Evolutionary conservation across 2,888 invertebrate species (phyloP).

Genomic region (Stenoptilia bipunctidactyla): DNA sequence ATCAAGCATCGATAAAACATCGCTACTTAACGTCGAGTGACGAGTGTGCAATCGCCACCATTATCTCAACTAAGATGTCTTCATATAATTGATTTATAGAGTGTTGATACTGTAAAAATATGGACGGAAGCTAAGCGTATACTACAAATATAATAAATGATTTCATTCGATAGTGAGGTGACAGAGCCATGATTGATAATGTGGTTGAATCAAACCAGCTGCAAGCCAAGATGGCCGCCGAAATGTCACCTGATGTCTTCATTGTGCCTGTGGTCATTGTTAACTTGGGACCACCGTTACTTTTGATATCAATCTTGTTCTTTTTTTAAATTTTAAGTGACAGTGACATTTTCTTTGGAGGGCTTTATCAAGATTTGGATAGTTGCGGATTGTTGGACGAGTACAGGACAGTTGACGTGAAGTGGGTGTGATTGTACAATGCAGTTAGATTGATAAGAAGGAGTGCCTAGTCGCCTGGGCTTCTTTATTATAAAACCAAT

Average conservation of each 20-base stretch:
- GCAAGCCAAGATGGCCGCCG: constrained; percentile 36
- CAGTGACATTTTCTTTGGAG: background rate
- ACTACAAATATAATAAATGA: constrained; percentile 54
- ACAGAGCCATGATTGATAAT: constrained; percentile 36
- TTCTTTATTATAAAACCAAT: too few species aligned
- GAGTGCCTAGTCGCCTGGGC: too few species aligned
- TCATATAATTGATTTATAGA: constrained; percentile 61
- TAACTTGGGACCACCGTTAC: background rate
- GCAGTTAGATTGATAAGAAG: too few species aligned
- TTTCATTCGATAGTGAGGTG: constrained; percentile 38
- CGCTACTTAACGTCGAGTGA: background rate
- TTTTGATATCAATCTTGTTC: background rate
- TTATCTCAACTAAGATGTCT: constrained; percentile 34
- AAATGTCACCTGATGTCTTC: constrained; percentile 20
- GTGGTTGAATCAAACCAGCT: constrained; percentile 39
- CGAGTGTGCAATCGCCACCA: constrained; percentile 21
- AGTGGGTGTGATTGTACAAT: too few species aligned
- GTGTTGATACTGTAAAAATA: constrained; percentile 47
- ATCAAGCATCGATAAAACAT: constrained; percentile 2
- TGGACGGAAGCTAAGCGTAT: constrained; percentile 40
- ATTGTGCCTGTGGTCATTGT: constrained; percentile 13
- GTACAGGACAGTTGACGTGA: too few species aligned
- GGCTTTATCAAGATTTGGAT: background rate
- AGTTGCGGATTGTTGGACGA: too few species aligned
- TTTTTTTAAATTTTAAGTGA: background rate